Evolutionary conservation across 2,113 vertebrate genomes (phyloP).

Genomic region (Bothrops jararaca): DNA sequence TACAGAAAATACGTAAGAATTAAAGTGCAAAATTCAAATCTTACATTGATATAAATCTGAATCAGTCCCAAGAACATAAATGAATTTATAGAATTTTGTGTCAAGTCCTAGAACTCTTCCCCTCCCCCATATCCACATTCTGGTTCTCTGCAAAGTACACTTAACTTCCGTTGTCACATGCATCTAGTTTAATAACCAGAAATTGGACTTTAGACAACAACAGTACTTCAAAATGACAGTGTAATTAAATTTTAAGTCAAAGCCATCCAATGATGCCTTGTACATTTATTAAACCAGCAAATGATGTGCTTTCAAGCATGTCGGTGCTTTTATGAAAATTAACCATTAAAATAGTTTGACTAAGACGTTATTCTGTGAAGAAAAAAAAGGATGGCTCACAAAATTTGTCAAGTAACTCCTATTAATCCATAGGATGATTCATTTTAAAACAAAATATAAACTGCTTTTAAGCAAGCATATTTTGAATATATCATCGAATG

Average conservation of each 20-base stretch:
- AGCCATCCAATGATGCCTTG: conserved; percentile 44
- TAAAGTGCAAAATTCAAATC: not conserved
- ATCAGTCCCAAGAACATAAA: not conserved
- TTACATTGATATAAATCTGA: not conserved
- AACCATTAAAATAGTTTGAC: conserved; percentile 52
- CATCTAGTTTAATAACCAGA: conserved; percentile 61
- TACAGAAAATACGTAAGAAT: not conserved
- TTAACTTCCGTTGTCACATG: conserved; percentile 46
- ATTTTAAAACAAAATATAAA: conserved; percentile 2
- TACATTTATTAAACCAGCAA: conserved; percentile 64
- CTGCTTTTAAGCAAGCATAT: conserved; percentile 35
- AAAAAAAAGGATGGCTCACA: conserved; percentile 27
- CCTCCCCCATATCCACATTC: not conserved
- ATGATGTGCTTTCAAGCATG: conserved; percentile 63
- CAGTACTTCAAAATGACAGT: conserved; percentile 60
- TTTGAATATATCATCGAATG: conserved; percentile 35
- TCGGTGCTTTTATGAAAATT: conserved; percentile 56
- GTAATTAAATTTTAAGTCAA: conserved; percentile 69
- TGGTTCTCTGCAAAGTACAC: conserved; percentile 23
- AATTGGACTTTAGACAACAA: conserved; percentile 63
- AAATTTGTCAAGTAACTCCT: conserved; percentile 50
- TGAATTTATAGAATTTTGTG: not conserved
- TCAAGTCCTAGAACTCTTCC: not conserved
- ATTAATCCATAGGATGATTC: conserved; percentile 27
- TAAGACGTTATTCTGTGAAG: conserved; percentile 10